Conservation (phyloP, 1,140 invertebrate species). For the Bombus polaris region DNA sequence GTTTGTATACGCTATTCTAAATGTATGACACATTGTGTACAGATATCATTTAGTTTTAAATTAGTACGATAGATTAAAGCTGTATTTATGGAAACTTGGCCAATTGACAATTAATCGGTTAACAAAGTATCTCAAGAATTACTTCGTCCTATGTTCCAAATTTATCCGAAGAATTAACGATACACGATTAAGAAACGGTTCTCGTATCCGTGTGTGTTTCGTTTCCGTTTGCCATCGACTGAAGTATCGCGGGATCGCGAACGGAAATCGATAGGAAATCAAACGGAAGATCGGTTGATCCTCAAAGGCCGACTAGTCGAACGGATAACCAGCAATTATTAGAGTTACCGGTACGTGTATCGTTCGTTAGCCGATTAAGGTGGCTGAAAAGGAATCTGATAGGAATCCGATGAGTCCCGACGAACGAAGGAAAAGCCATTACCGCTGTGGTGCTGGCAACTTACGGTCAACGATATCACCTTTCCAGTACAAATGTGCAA, state of each 20-base stretch:
- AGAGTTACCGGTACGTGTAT: conserved; percentile 72
- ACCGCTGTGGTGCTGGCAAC: conserved; percentile 37
- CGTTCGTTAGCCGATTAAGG: conserved; percentile 75
- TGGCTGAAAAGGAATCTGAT: conserved; percentile 75
- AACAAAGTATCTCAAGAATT: not conserved
- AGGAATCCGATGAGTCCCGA: conserved; percentile 68
- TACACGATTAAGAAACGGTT: not conserved
- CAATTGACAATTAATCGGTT: not conserved
- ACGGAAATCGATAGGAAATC: not conserved
- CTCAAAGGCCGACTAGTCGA: conserved; percentile 50
- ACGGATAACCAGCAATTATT: conserved; percentile 78
- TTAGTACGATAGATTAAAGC: not conserved
- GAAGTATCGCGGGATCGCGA: not conserved
- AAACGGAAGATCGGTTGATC: conserved; percentile 51
- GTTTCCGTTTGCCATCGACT: not conserved
- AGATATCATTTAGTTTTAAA: not conserved
- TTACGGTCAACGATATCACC: not conserved
- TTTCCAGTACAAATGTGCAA: conserved; percentile 6
- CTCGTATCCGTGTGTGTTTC: not conserved
- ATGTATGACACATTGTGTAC: not conserved
- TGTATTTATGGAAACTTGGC: not conserved
- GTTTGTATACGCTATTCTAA: not conserved
- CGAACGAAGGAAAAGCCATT: conserved; percentile 69
- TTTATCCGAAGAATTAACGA: not conserved
- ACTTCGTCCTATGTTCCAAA: not conserved